Conservation (phyloP, 1,140 invertebrate species). For the Penaeus japonicus region DNA sequence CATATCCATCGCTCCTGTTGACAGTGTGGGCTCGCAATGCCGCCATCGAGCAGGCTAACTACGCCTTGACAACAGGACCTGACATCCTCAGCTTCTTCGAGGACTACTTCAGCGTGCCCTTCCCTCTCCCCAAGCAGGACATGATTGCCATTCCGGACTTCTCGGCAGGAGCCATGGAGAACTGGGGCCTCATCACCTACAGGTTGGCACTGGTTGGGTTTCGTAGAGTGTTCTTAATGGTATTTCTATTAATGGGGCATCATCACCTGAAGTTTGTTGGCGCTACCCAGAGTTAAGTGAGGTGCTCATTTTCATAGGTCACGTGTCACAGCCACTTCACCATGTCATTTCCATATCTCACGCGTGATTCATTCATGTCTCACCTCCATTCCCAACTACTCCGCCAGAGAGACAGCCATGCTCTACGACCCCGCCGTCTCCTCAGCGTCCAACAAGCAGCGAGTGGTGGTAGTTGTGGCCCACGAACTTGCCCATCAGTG, state of each 20-base stretch:
- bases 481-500: slow-evolving; percentile 70
- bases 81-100: slow-evolving; percentile 74
- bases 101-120: slow-evolving; percentile 74
- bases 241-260: no score
- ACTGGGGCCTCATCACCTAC: slow-evolving; percentile 79
- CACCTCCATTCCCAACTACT: background rate
- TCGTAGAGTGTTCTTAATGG: background rate
- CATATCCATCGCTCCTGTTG: slow-evolving; percentile 67
- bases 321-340: no score
- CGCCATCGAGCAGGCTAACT: slow-evolving; percentile 79
- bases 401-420: slow-evolving; percentile 80
- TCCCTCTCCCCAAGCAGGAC: slow-evolving; percentile 79
- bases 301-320: no score
- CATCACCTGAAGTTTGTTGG: no score
- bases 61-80: slow-evolving; percentile 72
- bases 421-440: slow-evolving; percentile 80
- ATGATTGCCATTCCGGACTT: slow-evolving; percentile 90
- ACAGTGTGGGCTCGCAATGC: slow-evolving; percentile 83
- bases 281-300: no score
- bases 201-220: slow-evolving; percentile 66
- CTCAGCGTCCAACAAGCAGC: slow-evolving; percentile 73
- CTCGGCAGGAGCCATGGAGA: slow-evolving; percentile 65
- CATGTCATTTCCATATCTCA: background rate
- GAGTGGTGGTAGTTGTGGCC: slow-evolving; percentile 78
- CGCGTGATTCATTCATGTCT: background rate